phyloP scores from a whole-genome alignment of 1,140 invertebrate genomes.

The Amphibalanus amphitrite region DNA sequence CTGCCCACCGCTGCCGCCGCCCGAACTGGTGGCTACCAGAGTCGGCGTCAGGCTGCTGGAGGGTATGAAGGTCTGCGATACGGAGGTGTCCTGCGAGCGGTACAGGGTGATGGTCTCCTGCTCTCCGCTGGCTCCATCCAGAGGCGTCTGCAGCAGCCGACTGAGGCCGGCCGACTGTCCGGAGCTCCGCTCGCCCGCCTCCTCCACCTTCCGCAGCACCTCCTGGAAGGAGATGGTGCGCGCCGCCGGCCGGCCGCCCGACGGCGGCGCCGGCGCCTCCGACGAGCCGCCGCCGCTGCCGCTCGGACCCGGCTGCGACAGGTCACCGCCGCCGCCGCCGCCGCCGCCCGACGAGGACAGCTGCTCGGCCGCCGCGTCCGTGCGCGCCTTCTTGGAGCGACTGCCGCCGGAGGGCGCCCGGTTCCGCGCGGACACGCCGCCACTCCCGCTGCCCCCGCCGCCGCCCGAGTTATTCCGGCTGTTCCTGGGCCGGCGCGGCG shows the following conservation, averaged over 20 bases:
- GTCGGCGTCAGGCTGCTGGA: background rate
- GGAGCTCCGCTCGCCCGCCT: background rate
- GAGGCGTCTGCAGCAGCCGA: background rate
- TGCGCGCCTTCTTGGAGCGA: background rate
- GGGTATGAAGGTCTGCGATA: background rate
- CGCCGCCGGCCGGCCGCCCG: background rate
- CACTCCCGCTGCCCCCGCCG: too few species aligned
- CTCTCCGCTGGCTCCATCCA: background rate
- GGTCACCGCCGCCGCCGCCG: background rate
- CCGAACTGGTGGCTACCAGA: background rate
- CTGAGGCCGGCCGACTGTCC: background rate
- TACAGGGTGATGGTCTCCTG: conserved; percentile 4
- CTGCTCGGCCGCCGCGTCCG: background rate
- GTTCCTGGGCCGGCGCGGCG: background rate
- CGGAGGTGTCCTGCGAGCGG: conserved; percentile 3
- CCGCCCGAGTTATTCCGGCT: background rate
- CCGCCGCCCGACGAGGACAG: too few species aligned
- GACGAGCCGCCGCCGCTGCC: too few species aligned
- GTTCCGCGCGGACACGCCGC: too few species aligned
- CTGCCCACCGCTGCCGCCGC: too few species aligned
- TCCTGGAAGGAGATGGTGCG: conserved; percentile 3
- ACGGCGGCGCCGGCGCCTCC: background rate
- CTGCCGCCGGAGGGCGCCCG: background rate
- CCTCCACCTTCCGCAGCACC: background rate
- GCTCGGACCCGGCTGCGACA: background rate